Evolutionary conservation across 2,888 invertebrate species (phyloP), one percentile per base, ranked within the genome.

Genomic region (Netelia fuscicornis): DNA sequence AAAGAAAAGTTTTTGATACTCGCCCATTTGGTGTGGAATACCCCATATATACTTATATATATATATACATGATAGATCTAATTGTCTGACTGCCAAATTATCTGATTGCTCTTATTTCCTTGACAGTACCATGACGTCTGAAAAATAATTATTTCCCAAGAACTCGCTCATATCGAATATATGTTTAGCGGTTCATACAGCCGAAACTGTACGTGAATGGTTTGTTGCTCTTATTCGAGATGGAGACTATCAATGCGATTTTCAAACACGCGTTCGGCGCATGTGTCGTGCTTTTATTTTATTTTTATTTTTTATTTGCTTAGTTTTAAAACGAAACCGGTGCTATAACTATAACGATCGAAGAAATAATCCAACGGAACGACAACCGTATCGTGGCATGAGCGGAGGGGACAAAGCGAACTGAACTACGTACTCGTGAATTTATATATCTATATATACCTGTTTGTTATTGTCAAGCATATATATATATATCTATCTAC

Each of bases 311-410:
- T 17, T 5, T 56, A 23, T 58, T 58, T 17, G 17, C 17, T 58
- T 30, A 30, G 30, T 30, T 74, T 74, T 52, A 67, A 81, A 74
- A 81, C 48, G 58, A 68, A 65, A 68, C 79, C 64, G 79, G 44
- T n/a, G 44, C 79, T 56, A 65, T 80, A 80, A 80, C 79, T 72
- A 52, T 72, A 80, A 72, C 79, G 74, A 74, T 67, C 74, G 64
- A 60, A 74, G 68, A 25, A 74, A 74, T 68, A 81, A 81, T 11
- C 81, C 81, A 74, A 48, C 58, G 58, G 67, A 72, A 67, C 72
- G 80, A 81, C 67, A 74, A 74, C 67, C 48, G 67, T 68, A 37
- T 48, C 37, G 48, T 60, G 17, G 30, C 30, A 11, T 44, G 52
- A 72, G 30, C 64, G 11, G 74, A 37, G 60, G 68, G 67, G 81